These are phyloP conservation scores for Mnemiopsis leidyi DNA, from an alignment of 37 sponge, comb jelly and placozoan genomes.

Conservation along the genomic window DNA sequence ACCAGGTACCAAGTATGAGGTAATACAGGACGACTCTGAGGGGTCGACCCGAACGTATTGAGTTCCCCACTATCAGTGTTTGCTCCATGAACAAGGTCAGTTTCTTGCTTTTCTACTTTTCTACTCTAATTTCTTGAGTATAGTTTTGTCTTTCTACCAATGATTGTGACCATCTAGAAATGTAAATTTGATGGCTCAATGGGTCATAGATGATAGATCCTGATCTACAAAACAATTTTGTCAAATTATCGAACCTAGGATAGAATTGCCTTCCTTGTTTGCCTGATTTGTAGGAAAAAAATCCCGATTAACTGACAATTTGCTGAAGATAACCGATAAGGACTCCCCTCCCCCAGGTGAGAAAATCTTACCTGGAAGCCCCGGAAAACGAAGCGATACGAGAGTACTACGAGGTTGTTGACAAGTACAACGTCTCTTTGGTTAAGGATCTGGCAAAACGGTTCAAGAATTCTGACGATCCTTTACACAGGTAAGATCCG, in stretches of 20 bases:
- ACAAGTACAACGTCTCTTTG: neutral
- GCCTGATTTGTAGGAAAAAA: too few relatives aligned
- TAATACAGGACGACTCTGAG: neutral
- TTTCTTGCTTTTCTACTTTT: neutral
- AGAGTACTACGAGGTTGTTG: neutral
- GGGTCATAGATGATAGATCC: neutral
- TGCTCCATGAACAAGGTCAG: constrained; percentile 28
- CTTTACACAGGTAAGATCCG: neutral
- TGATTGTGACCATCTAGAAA: neutral
- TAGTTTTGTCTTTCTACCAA: too few relatives aligned
- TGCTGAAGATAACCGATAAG: too few relatives aligned
- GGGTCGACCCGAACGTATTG: neutral
- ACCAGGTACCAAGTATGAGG: constrained; percentile 29
- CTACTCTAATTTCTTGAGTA: neutral
- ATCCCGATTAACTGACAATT: too few relatives aligned
- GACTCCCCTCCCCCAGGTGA: constrained; percentile 10
- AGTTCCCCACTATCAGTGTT: neutral
- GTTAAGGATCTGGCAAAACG: neutral
- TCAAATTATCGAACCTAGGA: too few relatives aligned
- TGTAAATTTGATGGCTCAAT: neutral
- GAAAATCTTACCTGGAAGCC: neutral
- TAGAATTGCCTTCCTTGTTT: too few relatives aligned
- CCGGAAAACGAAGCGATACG: neutral
- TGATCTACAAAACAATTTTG: too few relatives aligned
- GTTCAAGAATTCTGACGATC: neutral